phyloP scores from a whole-genome alignment of 2,888 invertebrate species.

The Polia nebulosa region DNA sequence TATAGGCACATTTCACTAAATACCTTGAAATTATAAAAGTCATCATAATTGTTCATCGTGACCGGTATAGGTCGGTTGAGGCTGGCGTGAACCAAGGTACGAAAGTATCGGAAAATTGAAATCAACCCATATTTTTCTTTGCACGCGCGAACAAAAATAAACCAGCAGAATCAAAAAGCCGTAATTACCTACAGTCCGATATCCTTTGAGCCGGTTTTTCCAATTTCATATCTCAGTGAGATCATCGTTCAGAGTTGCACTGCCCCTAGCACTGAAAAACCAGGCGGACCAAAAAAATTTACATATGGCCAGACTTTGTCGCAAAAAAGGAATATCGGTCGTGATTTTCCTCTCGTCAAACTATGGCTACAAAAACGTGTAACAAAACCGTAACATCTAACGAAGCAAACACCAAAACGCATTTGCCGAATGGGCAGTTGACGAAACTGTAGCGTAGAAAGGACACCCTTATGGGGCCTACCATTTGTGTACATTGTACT shows the following conservation, averaged over 20 bases:
- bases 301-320: slow-evolving; percentile 35
- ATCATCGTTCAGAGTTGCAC: slow-evolving; percentile 18
- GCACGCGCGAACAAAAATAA: neutral
- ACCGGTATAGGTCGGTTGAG: neutral
- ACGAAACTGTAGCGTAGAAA: slow-evolving; percentile 59
- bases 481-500: slow-evolving; percentile 11
- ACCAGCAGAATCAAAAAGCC: slow-evolving; percentile 15
- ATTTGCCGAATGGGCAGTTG: slow-evolving; percentile 75
- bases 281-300: slow-evolving; percentile 36
- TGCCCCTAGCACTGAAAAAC: slow-evolving; percentile 24
- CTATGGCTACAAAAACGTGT: slow-evolving; percentile 70
- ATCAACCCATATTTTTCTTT: slow-evolving; percentile 3
- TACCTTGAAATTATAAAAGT: neutral
- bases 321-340: slow-evolving; percentile 43
- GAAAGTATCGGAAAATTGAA: neutral
- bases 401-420: slow-evolving; percentile 83
- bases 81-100: neutral
- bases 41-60: neutral
- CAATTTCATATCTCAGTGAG: slow-evolving; percentile 50
- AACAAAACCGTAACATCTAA: slow-evolving; percentile 76
- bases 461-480: slow-evolving; percentile 48
- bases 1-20: no score
- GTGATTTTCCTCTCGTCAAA: slow-evolving; percentile 68
- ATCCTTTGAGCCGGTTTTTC: slow-evolving; percentile 47
- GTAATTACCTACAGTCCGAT: slow-evolving; percentile 35